These are phyloP conservation scores for Agrochola circellaris DNA, from an alignment of 2,888 invertebrate genomes.

Conservation along the genomic window DNA sequence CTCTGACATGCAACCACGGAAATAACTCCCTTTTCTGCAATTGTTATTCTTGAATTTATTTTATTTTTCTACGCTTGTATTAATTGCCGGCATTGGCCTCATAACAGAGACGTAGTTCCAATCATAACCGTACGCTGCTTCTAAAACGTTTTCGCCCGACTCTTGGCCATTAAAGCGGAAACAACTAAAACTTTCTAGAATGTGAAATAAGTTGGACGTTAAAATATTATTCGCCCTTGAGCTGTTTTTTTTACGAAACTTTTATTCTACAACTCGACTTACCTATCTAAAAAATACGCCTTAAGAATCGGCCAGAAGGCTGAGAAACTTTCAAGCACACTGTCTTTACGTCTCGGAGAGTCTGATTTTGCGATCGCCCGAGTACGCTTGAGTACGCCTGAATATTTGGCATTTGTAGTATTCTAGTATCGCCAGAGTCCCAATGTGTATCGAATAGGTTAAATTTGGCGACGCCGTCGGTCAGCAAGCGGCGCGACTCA, in stretches of 20 bases:
- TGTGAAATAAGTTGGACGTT: constrained; percentile 1
- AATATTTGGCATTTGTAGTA: not conserved
- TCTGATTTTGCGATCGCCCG: not conserved
- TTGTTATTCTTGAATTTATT: constrained; percentile 7
- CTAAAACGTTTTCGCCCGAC: not conserved
- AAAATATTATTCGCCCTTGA: not conserved
- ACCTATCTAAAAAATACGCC: not conserved
- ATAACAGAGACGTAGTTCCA: not conserved
- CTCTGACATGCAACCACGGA: constrained; percentile 31
- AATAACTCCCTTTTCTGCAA: constrained; percentile 27
- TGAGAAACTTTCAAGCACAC: constrained; percentile 9
- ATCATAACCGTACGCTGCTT: not conserved
- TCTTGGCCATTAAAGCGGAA: constrained; percentile 4
- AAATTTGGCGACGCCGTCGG: not conserved
- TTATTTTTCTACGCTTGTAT: constrained; percentile 1
- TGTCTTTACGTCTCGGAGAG: not conserved
- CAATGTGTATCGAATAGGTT: constrained; percentile 21
- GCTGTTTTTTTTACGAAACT: constrained; percentile 1
- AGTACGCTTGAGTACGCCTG: not conserved
- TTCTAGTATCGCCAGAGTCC: not conserved
- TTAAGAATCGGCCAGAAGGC: not conserved
- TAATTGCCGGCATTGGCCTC: not conserved
- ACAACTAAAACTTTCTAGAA: constrained; percentile 18
- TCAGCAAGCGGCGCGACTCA: constrained; percentile 19
- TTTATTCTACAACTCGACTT: not conserved